Percentiles rank a stretch among this genome's conserved stretches.
phyloP scores from a whole-genome alignment of 2,888 invertebrate genomes.

The Tiphia femorata region DNA sequence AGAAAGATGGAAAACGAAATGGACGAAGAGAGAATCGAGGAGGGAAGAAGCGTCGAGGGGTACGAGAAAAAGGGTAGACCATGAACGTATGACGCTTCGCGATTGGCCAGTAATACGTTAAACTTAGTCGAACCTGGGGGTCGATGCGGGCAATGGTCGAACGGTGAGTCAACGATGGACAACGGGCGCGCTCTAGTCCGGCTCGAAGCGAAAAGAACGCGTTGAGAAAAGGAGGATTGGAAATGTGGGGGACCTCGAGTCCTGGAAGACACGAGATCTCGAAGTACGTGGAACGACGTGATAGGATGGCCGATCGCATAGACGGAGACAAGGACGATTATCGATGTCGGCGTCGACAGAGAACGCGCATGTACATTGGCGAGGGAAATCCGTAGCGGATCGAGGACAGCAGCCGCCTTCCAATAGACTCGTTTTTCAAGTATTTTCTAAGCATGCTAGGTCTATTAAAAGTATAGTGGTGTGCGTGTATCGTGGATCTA shows the following conservation, averaged over 20 bases:
- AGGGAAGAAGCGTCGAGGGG: too few species aligned
- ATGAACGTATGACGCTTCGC: conserved; percentile 42
- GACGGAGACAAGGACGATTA: conserved; percentile 32
- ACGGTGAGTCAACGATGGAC: conserved; percentile 24
- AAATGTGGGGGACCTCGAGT: conserved; percentile 14
- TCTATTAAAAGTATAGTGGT: conserved; percentile 54
- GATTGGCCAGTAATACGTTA: conserved; percentile 67
- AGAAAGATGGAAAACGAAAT: background rate
- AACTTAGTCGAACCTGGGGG: conserved; percentile 61
- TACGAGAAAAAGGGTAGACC: conserved; percentile 14
- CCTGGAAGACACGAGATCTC: conserved; percentile 21
- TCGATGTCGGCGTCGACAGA: conserved; percentile 9
- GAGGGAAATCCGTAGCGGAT: conserved; percentile 49
- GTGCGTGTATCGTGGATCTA: conserved; percentile 45
- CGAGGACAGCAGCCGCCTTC: conserved; percentile 57
- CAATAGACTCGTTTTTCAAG: conserved; percentile 65
- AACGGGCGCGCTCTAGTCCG: too few species aligned
- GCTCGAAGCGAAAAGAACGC: too few species aligned
- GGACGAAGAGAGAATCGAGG: conserved; percentile 19
- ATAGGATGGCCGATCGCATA: background rate
- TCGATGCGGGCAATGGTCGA: conserved; percentile 33
- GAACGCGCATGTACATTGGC: conserved; percentile 48
- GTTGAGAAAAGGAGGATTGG: too few species aligned
- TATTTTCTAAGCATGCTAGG: conserved; percentile 67
- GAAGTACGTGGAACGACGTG: conserved; percentile 22